phyloP scores from a whole-genome alignment of 2,797 vertebrate species.

The Masticophis lateralis region DNA sequence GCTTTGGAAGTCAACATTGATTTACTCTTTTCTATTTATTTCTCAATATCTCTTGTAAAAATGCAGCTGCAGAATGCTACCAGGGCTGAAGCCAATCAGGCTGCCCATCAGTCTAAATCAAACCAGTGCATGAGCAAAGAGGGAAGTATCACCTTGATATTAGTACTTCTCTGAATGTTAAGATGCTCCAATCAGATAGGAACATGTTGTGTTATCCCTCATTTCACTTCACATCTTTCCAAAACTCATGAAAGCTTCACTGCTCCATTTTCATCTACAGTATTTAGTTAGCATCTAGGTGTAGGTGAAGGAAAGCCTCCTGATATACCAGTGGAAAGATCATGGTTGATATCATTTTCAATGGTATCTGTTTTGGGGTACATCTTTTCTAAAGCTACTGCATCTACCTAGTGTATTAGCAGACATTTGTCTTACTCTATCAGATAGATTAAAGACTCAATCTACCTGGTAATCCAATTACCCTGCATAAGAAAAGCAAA shows the following conservation, averaged over 20 bases:
- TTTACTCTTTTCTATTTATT: background rate
- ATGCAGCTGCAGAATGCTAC: background rate
- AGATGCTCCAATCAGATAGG: background rate
- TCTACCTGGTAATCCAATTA: constrained; percentile 67
- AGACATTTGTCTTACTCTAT: constrained; percentile 64
- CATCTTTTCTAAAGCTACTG: constrained; percentile 48
- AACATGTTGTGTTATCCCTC: background rate
- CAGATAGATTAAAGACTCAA: constrained; percentile 66
- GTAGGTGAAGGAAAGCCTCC: background rate
- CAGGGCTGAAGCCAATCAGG: background rate
- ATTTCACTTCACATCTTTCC: background rate
- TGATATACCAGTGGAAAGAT: background rate
- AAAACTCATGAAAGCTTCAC: background rate
- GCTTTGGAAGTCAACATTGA: background rate
- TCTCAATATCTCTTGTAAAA: background rate
- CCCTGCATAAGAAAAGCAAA: constrained; percentile 62
- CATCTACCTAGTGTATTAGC: constrained; percentile 54
- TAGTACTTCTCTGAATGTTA: background rate
- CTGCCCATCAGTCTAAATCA: background rate
- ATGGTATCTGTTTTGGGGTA: constrained; percentile 19
- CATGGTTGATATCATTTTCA: background rate
- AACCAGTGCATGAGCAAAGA: background rate
- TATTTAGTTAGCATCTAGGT: background rate
- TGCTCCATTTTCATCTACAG: background rate
- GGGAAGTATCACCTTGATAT: background rate